phyloP scores from a whole-genome alignment of 2,888 invertebrate species.

The Chromoteleia sp. region DNA sequence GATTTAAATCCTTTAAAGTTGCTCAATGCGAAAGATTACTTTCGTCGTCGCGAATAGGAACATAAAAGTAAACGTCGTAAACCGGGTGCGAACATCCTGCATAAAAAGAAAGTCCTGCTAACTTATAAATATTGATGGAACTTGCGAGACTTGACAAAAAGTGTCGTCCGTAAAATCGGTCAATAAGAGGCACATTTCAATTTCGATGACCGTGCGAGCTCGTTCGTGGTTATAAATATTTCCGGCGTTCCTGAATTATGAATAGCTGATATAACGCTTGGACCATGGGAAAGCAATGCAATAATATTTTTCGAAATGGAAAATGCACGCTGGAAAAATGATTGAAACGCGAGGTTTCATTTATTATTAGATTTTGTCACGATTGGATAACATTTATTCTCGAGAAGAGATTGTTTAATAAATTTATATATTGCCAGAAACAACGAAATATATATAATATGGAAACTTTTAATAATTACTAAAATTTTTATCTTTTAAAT shows the following conservation, averaged over 20 bases:
- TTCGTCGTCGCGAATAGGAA: background rate
- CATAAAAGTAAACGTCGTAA: conserved; percentile 17
- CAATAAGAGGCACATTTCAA: conserved; percentile 16
- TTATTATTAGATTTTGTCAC: too few relatives aligned
- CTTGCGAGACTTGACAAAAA: conserved; percentile 9
- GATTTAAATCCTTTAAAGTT: conserved; percentile 5
- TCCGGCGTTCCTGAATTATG: conserved; percentile 24
- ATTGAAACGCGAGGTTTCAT: background rate
- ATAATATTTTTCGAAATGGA: conserved; percentile 17
- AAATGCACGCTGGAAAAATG: conserved; percentile 9
- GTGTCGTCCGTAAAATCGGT: conserved; percentile 5
- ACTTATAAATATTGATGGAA: conserved; percentile 20
- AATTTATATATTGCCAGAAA: too few relatives aligned
- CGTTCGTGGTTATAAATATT: conserved; percentile 29
- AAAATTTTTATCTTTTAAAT: too few relatives aligned
- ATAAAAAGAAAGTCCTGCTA: conserved; percentile 12
- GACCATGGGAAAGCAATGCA: conserved; percentile 1
- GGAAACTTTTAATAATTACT: too few relatives aligned
- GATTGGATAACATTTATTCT: too few relatives aligned
- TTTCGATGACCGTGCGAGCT: conserved; percentile 10
- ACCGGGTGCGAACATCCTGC: background rate
- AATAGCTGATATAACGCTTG: conserved; percentile 10
- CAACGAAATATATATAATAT: too few relatives aligned
- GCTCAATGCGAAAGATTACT: conserved; percentile 5
- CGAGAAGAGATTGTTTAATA: too few relatives aligned